phyloP scores from a whole-genome alignment of 2,113 vertebrate genomes.

The Tenrec ecaudatus region DNA sequence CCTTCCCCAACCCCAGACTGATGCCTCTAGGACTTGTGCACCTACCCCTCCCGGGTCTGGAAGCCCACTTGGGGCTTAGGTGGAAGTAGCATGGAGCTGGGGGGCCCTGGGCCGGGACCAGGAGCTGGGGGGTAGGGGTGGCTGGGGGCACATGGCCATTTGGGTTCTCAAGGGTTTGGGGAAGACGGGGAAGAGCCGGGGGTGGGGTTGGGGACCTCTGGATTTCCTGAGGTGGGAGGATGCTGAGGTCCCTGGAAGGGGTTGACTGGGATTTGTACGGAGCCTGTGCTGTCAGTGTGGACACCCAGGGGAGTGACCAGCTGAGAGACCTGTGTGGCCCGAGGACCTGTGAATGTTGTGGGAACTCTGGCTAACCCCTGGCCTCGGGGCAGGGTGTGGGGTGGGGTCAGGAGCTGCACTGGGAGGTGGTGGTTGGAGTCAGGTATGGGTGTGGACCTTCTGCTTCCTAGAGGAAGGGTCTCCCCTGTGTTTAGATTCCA shows the following conservation, averaged over 20 bases:
- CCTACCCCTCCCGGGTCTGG: conserved; percentile 54
- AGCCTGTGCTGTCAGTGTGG: neutral
- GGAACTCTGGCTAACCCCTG: neutral
- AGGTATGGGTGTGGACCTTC: neutral
- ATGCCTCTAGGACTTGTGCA: conserved; percentile 81
- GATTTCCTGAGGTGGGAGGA: conserved; percentile 5
- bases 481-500: conserved; percentile 57
- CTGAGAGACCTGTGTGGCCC: neutral
- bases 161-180: conserved; percentile 12
- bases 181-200: neutral
- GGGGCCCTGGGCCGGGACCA: neutral
- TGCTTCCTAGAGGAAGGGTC: conserved; percentile 13
- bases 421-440: neutral
- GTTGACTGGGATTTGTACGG: neutral
- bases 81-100: conserved; percentile 29
- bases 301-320: neutral
- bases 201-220: conserved; percentile 3
- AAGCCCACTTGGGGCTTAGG: conserved; percentile 56
- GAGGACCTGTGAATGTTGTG: conserved; percentile 45
- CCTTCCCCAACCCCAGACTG: conserved; percentile 85
- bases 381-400: neutral
- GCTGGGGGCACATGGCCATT: neutral
- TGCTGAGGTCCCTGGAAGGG: conserved; percentile 7
- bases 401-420: neutral
- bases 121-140: conserved; percentile 20